These are phyloP conservation scores for Flexamia atlantica DNA, from an alignment of 2,888 invertebrate species.

Conservation along the genomic window DNA sequence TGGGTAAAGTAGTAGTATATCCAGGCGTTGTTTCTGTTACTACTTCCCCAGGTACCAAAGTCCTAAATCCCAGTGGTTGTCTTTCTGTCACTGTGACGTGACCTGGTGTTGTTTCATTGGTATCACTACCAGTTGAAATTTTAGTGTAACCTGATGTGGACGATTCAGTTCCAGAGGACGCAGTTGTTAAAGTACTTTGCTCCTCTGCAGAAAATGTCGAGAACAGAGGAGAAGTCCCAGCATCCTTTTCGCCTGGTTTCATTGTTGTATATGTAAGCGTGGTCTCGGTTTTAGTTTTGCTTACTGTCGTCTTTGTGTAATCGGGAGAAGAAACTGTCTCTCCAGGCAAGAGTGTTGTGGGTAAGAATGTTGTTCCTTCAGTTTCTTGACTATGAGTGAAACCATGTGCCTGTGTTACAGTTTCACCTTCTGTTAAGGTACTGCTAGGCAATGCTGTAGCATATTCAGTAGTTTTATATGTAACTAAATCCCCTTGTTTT, in stretches of 20 bases:
- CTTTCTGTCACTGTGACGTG: background rate
- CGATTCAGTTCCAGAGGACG: background rate
- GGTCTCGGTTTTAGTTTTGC: background rate
- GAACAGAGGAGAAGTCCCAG: background rate
- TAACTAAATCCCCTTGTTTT: too few species aligned
- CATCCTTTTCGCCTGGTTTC: background rate
- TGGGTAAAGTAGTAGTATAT: background rate
- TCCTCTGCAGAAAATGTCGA: background rate
- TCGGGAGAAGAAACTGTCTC: background rate
- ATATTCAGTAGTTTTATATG: too few species aligned
- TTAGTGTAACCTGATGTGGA: background rate
- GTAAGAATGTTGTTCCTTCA: background rate
- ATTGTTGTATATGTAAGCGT: background rate
- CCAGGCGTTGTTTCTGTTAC: slow-evolving; percentile 1
- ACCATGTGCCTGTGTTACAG: background rate
- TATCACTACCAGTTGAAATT: background rate
- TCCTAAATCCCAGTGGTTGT: background rate
- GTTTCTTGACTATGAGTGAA: background rate
- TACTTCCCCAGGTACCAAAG: background rate
- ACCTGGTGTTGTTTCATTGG: background rate
- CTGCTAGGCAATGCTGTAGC: background rate
- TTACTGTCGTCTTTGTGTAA: background rate
- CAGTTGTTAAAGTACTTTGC: background rate
- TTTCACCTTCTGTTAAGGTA: background rate
- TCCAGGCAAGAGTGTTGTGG: background rate